Percentiles rank a stretch among this genome's conserved stretches.
These are phyloP conservation scores for Lycophotia porphyrea DNA, from an alignment of 2,888 invertebrate genomes.

Conservation along the genomic window DNA sequence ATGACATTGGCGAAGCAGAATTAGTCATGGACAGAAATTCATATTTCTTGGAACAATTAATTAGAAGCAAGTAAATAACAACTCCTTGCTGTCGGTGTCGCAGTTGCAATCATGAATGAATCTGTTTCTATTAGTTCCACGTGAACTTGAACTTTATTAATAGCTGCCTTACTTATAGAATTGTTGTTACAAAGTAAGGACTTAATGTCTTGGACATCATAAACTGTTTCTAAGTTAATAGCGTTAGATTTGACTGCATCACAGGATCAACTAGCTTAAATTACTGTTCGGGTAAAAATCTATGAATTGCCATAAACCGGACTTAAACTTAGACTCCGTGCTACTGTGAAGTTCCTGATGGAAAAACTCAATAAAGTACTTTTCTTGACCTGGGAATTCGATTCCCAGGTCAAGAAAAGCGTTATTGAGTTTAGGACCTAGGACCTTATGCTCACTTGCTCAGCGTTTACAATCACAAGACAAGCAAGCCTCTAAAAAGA, in stretches of 20 bases:
- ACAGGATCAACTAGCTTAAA: not conserved
- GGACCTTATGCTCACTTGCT: not conserved
- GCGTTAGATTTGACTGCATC: not conserved
- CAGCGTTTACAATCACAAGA: not conserved
- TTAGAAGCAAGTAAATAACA: conserved; percentile 54
- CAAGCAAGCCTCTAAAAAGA: not conserved
- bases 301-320: not conserved
- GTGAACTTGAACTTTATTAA: conserved; percentile 69
- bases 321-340: not conserved
- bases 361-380: not conserved
- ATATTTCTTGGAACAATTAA: conserved; percentile 68
- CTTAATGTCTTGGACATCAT: conserved; percentile 14
- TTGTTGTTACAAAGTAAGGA: conserved; percentile 39
- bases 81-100: conserved; percentile 49
- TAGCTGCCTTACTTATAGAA: conserved; percentile 43
- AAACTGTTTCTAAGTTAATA: conserved; percentile 16
- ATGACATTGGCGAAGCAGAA: conserved; percentile 65
- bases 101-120: conserved; percentile 64
- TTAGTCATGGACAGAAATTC: conserved; percentile 26
- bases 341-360: not conserved
- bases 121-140: conserved; percentile 47
- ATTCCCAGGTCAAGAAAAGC: too few relatives aligned
- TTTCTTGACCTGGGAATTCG: not conserved
- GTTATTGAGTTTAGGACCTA: too few relatives aligned
- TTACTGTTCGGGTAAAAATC: not conserved